Evolutionary conservation across 2,113 vertebrate species (phyloP).

Genomic region (Pituophis catenifer): DNA sequence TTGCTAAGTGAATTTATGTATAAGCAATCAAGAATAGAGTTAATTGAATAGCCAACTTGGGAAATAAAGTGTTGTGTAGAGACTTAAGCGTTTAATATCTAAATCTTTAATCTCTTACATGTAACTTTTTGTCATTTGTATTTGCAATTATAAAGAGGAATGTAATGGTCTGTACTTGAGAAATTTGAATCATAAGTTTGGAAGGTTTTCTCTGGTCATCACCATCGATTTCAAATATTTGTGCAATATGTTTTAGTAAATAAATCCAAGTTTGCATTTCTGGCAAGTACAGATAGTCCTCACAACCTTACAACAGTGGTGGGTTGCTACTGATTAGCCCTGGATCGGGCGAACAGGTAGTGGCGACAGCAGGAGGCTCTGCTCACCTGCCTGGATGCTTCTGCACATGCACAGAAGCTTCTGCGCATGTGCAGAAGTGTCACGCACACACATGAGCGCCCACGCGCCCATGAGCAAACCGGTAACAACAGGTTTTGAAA

Average conservation of each 20-base stretch:
- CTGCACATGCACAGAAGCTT: no score
- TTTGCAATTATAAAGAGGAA: constrained; percentile 7
- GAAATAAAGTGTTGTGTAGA: background rate
- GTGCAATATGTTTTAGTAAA: background rate
- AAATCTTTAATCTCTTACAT: background rate
- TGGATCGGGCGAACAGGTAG: no score
- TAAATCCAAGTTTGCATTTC: background rate
- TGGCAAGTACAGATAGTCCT: background rate
- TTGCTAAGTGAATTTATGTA: background rate
- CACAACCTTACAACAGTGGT: no score
- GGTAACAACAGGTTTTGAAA: no score
- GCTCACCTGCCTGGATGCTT: no score
- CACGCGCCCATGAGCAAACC: no score
- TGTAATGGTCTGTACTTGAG: constrained; percentile 3
- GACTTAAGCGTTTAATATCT: background rate
- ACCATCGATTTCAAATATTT: background rate
- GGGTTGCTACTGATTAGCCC: no score
- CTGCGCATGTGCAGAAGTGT: no score
- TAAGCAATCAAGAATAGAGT: background rate
- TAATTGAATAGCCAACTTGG: constrained; percentile 1
- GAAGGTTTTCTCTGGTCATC: background rate
- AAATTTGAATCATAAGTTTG: background rate
- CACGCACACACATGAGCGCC: no score
- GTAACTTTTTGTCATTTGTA: background rate
- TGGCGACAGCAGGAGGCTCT: no score